Percentiles rank a stretch among this genome's conserved stretches.
Evolutionary conservation across 2,113 vertebrate species (phyloP).

Genomic region (Himantopus leucocephalus): DNA sequence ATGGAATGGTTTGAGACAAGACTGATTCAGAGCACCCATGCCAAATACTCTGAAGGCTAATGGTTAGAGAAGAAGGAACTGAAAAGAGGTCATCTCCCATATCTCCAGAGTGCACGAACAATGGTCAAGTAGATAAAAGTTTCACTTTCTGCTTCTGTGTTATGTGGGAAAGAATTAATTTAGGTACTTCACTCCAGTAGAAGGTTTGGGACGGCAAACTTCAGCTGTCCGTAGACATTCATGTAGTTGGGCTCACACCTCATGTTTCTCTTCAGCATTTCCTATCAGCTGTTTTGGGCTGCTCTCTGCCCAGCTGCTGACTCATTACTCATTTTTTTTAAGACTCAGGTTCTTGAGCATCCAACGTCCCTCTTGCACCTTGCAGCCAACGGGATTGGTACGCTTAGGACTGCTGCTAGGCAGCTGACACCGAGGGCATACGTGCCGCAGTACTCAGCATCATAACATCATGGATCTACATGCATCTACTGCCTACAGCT

Average conservation of each 20-base stretch:
- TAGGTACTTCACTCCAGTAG: background rate
- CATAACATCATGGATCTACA: background rate
- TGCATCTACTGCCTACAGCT: background rate
- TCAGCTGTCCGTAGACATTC: background rate
- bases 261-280: background rate
- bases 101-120: background rate
- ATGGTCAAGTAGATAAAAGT: background rate
- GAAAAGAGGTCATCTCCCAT: background rate
- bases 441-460: background rate
- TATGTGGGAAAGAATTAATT: background rate
- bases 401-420: background rate
- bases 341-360: background rate
- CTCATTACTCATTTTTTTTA: background rate
- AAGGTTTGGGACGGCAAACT: background rate
- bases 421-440: background rate
- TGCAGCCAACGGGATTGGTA: background rate
- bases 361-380: background rate
- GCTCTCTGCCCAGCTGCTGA: background rate
- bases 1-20: background rate
- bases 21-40: background rate
- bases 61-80: background rate
- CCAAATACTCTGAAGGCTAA: background rate
- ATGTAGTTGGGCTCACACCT: background rate
- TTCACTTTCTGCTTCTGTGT: background rate
- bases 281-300: background rate